A percentile compares a stretch with the other conserved stretches of the same genome.
Evolutionary conservation across 1,140 invertebrate species (phyloP).

Genomic region (Lycorma delicatula): DNA sequence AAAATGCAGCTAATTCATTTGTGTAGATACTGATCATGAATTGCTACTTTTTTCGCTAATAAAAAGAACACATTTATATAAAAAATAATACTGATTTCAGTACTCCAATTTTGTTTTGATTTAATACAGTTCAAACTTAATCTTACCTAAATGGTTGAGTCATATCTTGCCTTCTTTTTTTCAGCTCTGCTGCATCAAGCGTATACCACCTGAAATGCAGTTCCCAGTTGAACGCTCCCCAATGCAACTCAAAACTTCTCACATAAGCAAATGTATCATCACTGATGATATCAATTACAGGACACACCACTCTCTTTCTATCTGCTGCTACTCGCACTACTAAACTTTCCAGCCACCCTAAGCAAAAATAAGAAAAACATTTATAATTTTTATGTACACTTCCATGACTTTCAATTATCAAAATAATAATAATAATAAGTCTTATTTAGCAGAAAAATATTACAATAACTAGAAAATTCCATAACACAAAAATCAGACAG

Average conservation of each 20-base stretch:
- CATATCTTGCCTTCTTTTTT: conserved; percentile 50
- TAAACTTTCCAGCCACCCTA: conserved; percentile 83
- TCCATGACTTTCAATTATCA: too few relatives aligned
- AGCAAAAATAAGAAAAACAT: too few relatives aligned
- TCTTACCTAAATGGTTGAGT: conserved; percentile 60
- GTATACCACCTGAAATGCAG: conserved; percentile 82
- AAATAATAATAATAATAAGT: too few relatives aligned
- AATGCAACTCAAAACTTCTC: conserved; percentile 82
- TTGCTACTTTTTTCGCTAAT: too few relatives aligned
- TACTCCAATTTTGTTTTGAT: not conserved
- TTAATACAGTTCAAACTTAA: not conserved
- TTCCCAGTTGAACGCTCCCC: conserved; percentile 97
- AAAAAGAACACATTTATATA: too few relatives aligned
- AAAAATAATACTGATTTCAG: too few relatives aligned
- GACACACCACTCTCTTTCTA: conserved; percentile 72
- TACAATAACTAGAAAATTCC: too few relatives aligned
- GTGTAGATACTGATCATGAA: too few relatives aligned
- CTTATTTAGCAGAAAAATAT: too few relatives aligned
- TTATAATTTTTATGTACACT: too few relatives aligned
- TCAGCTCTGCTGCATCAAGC: conserved; percentile 49
- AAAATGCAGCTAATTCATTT: too few relatives aligned
- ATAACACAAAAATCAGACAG: too few relatives aligned
- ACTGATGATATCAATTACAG: conserved; percentile 92
- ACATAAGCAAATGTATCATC: conserved; percentile 89
- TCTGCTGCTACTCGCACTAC: conserved; percentile 65